Base-by-base conservation (phyloP, 2,888 invertebrate species). In the Microplitis manilae region DNA sequence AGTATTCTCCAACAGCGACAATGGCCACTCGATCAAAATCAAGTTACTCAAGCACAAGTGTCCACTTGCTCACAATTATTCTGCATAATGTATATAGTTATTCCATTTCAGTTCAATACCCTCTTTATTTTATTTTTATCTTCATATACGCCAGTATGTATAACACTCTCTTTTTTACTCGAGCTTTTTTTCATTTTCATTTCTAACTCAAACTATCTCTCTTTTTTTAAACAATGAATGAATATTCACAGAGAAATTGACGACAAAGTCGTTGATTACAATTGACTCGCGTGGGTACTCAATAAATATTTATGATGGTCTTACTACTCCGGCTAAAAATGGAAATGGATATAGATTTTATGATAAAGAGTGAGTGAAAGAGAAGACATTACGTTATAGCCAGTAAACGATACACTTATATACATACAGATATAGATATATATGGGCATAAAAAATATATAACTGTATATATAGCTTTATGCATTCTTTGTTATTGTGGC, bases 21-120 rank as follows among this genome's bases (percentile, higher is more conserved):
- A 62, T 62, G 15, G 20, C 62, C 62, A 17, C 62, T 62, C 20
- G 62, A 62, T 62, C 20, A 17, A 62, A 62, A 62, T 62, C 62
- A 62, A 62, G 20, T 62, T 62, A 17, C 62, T 62, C 62, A 7
- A 15, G 15, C 20, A 62, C 20, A 62, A 62, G 62, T 62, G 62
- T 20, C 62, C 20, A 17, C 62, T 62, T 62, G 62, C 62, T 20
- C 62, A 4, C 15, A 15, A 17, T 62, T 62, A 17, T 62, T 50
- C 50, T 50, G 50, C 50, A 50, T 50, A 50, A 50, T 50, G 50
- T 62, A 15, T 62, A 62, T 62, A 62, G 20, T 62, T 62, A 62
- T 62, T 62, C 62, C 9, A 20, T 62, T 62, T 62, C n/a, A 20
- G 15, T 20, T 62, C 62, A 62, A 62, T 17, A 62, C 8, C 15